Base-by-base conservation (phyloP, 1,140 invertebrate species). In the Drosophila arizonae region DNA sequence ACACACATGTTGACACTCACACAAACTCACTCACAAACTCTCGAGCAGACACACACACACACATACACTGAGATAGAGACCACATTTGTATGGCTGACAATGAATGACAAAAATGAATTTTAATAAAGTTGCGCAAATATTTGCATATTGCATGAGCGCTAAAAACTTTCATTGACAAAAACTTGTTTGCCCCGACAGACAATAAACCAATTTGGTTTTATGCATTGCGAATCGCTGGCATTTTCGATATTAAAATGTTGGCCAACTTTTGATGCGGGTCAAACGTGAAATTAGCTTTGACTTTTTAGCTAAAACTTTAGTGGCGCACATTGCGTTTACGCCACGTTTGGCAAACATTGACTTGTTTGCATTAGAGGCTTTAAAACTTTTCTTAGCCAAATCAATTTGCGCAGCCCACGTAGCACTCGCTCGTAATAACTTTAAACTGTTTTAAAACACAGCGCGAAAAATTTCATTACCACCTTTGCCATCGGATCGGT, bases 81-180 rank as follows among this genome's bases (percentile, higher is more conserved):
- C 60, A 10, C 60, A 62, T 51, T 45, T 17, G 58, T 30, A 55
- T 60, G 56, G 24, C 57, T 70, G 72, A 70, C 72, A 70, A 87
- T 79, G 79, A 86, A 86, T 87, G 82, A 87, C 82, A 87, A 87
- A 87, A 87, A 87, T 87, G 79, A 87, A 87, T 87, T 87, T 87
- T 87, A 87, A 87, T 87, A 87, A 82, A 88, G 79, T 87, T 87
- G 84, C 52, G 54, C 84, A 87, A 87, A 87, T 87, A 87, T 87
- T 87, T 87, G 84, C 82, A 87, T 88, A 82, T 88, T 82, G 76
- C 76, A 66, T 78, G 72, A 69, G 45, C 72, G 79, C 84, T 74
- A 77, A 79, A 87, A 87, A 87, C 84, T 82, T 88, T 87, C 79
- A 79, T 87, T 87, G 79, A 82, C 79, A 69, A 77, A 62, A 68